Percentiles rank a stretch among this genome's conserved stretches.
These are phyloP conservation scores for Paedocypris micromegethes DNA, from an alignment of 2,797 vertebrate genomes.

Conservation along the genomic window DNA sequence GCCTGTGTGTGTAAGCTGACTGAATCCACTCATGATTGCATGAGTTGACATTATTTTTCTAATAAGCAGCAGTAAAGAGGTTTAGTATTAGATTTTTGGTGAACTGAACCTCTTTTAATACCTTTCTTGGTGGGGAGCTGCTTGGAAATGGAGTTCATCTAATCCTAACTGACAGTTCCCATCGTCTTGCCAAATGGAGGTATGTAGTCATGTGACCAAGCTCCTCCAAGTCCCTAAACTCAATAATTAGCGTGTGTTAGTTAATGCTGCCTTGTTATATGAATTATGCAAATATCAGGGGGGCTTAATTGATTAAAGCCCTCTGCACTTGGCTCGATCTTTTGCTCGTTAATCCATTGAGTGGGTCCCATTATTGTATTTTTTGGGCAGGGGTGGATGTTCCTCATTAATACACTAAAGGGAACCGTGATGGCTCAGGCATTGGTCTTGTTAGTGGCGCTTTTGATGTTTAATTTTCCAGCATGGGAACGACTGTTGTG, in stretches of 20 bases:
- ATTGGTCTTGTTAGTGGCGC: conserved; percentile 65
- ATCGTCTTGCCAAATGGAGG: conserved; percentile 43
- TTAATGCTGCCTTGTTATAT: conserved; percentile 71
- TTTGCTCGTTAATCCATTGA: conserved; percentile 65
- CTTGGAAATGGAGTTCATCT: conserved; percentile 25
- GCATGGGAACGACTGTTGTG: conserved; percentile 64
- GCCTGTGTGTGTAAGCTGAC: neutral
- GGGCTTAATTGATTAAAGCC: conserved; percentile 70
- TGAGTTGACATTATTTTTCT: conserved; percentile 15
- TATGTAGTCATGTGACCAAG: conserved; percentile 39
- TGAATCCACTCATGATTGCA: conserved; percentile 16
- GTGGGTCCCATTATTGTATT: conserved; percentile 66
- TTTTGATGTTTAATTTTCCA: conserved; percentile 71
- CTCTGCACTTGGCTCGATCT: conserved; percentile 60
- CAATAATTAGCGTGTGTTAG: conserved; percentile 68
- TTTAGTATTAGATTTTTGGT: conserved; percentile 23
- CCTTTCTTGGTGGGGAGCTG: conserved; percentile 17
- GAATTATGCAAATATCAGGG: conserved; percentile 71
- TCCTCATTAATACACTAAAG: conserved; percentile 68
- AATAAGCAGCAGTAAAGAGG: conserved; percentile 13
- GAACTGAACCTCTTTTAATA: conserved; percentile 12
- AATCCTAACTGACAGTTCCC: conserved; percentile 56
- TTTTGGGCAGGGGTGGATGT: conserved; percentile 50
- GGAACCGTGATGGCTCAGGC: conserved; percentile 41
- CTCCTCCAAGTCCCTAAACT: conserved; percentile 24